These are phyloP conservation scores for Loris lydekkerianus DNA, from an alignment of 2,797 vertebrate species.

Conservation along the genomic window DNA sequence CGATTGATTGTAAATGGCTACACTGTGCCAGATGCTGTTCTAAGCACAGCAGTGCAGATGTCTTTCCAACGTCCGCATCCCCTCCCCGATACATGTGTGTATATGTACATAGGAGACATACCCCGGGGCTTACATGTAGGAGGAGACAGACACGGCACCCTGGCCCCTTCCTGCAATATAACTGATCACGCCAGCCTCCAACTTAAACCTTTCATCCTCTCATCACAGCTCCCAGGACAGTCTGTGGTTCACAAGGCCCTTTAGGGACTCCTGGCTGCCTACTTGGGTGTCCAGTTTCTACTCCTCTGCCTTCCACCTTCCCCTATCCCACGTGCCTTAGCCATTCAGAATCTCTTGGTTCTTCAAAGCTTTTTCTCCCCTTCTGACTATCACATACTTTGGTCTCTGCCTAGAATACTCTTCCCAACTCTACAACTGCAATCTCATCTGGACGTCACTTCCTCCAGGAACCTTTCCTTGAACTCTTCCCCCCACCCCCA, in stretches of 20 bases:
- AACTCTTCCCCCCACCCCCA: fast-evolving
- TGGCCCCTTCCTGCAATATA: background rate
- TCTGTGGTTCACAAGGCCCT: background rate
- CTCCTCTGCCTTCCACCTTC: background rate
- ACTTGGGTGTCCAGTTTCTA: background rate
- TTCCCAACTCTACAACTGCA: background rate
- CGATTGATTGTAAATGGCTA: background rate
- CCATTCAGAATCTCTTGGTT: background rate
- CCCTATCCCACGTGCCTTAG: background rate
- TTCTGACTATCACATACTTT: background rate
- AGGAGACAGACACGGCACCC: background rate
- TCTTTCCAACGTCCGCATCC: background rate
- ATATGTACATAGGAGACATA: no score
- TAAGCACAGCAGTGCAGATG: background rate
- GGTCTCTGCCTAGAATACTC: background rate
- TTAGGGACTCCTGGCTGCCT: background rate
- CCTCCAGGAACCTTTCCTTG: background rate
- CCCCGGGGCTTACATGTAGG: background rate
- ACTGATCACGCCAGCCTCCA: background rate
- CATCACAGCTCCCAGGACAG: background rate
- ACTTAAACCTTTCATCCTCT: background rate
- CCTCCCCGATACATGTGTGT: no score
- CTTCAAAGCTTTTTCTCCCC: slow-evolving; percentile 8
- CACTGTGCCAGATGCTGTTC: background rate
- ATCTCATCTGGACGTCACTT: background rate